These are phyloP conservation scores for Anas platyrhynchos DNA, from an alignment of 2,113 vertebrate species.

Conservation along the genomic window DNA sequence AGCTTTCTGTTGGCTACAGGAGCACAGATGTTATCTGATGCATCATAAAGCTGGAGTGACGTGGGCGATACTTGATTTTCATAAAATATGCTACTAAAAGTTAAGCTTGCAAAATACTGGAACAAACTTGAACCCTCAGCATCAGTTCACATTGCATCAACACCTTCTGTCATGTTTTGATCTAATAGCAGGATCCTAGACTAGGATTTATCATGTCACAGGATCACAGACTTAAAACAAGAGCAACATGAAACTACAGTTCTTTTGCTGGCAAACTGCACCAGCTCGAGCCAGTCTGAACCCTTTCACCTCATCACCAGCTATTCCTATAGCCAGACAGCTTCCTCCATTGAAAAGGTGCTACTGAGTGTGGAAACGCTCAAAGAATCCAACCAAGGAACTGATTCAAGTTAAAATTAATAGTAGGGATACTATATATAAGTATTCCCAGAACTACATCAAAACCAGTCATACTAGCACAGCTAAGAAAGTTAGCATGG, in stretches of 20 bases:
- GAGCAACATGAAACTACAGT: background rate
- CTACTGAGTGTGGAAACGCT: background rate
- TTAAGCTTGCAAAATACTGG: background rate
- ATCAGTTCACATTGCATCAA: background rate
- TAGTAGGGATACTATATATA: background rate
- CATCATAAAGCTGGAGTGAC: background rate
- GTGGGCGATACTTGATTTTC: background rate
- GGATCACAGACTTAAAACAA: background rate
- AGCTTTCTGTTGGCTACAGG: background rate
- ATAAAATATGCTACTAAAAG: background rate
- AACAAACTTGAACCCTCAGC: background rate
- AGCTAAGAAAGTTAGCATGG: background rate
- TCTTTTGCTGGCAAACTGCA: background rate
- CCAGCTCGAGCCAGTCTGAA: background rate
- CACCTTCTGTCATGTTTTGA: background rate
- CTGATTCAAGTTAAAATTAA: background rate
- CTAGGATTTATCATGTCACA: background rate
- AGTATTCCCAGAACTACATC: background rate
- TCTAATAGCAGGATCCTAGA: background rate
- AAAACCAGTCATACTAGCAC: background rate
- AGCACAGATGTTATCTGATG: conserved; percentile 11
- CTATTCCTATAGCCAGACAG: background rate
- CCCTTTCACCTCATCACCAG: background rate
- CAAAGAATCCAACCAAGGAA: background rate
- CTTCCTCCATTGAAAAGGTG: background rate